Conservation (phyloP, 2,797 vertebrate genomes). For the Sciurus carolinensis region DNA sequence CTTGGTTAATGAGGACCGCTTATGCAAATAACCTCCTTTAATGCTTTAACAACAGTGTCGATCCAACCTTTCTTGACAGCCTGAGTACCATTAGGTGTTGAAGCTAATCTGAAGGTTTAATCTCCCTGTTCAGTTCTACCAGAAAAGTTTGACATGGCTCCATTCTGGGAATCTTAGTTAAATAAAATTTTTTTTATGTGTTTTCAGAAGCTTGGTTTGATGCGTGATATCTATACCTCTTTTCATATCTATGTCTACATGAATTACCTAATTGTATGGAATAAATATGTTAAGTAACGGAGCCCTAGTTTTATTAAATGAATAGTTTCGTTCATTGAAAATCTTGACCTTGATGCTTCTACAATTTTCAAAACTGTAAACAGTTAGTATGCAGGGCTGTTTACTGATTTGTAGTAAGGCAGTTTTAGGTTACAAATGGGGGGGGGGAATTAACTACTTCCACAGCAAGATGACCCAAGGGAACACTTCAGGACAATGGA, state of each 20-base stretch:
- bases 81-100: conserved; percentile 33
- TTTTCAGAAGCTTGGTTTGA: background rate
- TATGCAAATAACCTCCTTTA: conserved; percentile 57
- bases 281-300: background rate
- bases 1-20: conserved; percentile 58
- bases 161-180: conserved; percentile 37
- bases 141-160: conserved; percentile 55
- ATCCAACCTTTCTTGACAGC: conserved; percentile 56
- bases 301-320: background rate
- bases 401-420: conserved; percentile 81
- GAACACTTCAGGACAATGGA: conserved; percentile 85
- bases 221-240: background rate
- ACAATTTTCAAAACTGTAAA: conserved; percentile 76
- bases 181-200: conserved; percentile 1
- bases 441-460: conserved; percentile 82
- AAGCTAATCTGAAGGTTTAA: conserved; percentile 76
- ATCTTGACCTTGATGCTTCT: conserved; percentile 37
- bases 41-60: conserved; percentile 69
- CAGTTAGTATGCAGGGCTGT: conserved; percentile 74
- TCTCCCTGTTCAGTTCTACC: conserved; percentile 66
- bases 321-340: background rate
- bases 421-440: conserved; percentile 84
- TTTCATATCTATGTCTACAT: background rate
- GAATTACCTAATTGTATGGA: background rate
- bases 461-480: conserved; percentile 82